Evolutionary conservation across 2,888 invertebrate genomes (phyloP).

Genomic region (Dimorphilus gyrociliatus): DNA sequence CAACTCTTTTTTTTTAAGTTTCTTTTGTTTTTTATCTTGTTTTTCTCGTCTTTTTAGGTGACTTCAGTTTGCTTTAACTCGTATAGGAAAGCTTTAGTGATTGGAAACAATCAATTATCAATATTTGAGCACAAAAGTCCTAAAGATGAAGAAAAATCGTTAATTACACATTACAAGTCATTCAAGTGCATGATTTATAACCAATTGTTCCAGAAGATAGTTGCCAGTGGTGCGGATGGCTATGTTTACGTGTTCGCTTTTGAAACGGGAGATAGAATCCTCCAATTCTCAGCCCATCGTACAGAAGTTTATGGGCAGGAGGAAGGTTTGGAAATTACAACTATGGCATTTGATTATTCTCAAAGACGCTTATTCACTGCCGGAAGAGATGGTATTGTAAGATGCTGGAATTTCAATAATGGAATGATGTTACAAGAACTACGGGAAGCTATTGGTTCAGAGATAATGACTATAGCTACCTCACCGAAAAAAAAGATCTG

Average conservation of each 20-base stretch:
- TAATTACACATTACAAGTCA: conserved; percentile 48
- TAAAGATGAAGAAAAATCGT: conserved; percentile 14
- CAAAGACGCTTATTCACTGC: conserved; percentile 57
- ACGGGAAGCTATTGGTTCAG: too few relatives aligned
- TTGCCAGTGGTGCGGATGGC: conserved; percentile 62
- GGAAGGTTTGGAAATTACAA: conserved; percentile 57
- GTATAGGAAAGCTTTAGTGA: too few relatives aligned
- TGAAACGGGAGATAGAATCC: conserved; percentile 49
- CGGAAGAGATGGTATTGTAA: conserved; percentile 58
- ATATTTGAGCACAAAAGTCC: too few relatives aligned
- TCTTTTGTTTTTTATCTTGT: too few relatives aligned
- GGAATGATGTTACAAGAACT: conserved; percentile 55
- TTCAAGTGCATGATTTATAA: conserved; percentile 60
- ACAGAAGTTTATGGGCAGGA: too few relatives aligned
- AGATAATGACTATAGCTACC: too few relatives aligned
- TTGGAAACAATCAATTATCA: too few relatives aligned
- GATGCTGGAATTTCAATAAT: conserved; percentile 70
- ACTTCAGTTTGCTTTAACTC: too few relatives aligned
- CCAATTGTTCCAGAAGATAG: conserved; percentile 52
- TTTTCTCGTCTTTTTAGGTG: too few relatives aligned
- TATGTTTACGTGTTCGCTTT: conserved; percentile 68
- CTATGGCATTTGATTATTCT: conserved; percentile 58
- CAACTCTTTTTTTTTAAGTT: too few relatives aligned
- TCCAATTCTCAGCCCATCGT: conserved; percentile 42
- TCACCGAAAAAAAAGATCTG: conserved; percentile 1